Conservation (phyloP, 2,113 vertebrate genomes). For the Sigmodon hispidus region DNA sequence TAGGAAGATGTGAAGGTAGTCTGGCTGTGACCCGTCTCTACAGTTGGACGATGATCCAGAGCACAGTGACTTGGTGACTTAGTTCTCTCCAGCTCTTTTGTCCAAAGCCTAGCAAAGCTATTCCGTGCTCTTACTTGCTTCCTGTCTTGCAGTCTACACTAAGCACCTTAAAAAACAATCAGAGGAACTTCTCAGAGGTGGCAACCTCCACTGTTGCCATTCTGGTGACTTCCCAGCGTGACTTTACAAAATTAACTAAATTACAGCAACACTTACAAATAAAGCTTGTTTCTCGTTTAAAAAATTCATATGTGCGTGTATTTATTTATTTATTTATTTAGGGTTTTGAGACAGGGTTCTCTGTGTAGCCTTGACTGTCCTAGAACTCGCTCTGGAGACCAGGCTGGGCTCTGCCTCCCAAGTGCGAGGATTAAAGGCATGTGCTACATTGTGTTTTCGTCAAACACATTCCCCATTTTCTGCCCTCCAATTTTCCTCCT, state of each 20-base stretch:
- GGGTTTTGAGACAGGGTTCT: neutral
- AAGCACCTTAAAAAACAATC: conserved; percentile 54
- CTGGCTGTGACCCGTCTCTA: neutral
- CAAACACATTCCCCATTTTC: neutral
- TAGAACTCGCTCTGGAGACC: neutral
- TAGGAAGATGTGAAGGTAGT: neutral
- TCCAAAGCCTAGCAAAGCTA: conserved; percentile 58
- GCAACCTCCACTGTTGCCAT: accelerated
- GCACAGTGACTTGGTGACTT: neutral
- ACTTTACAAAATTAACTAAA: conserved; percentile 12
- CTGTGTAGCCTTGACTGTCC: neutral
- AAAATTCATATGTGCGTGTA: neutral
- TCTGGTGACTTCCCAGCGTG: neutral
- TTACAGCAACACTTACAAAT: neutral
- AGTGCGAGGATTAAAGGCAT: neutral
- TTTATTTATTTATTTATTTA: neutral
- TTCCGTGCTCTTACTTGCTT: conserved; percentile 69
- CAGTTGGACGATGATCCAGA: neutral
- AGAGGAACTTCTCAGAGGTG: neutral
- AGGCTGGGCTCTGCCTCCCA: neutral
- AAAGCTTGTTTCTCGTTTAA: neutral
- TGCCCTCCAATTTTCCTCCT: neutral
- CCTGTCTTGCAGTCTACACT: conserved; percentile 72
- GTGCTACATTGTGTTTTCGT: neutral
- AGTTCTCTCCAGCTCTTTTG: neutral